phyloP scores from a whole-genome alignment of 2,797 vertebrate species.

The Betta splendens region DNA sequence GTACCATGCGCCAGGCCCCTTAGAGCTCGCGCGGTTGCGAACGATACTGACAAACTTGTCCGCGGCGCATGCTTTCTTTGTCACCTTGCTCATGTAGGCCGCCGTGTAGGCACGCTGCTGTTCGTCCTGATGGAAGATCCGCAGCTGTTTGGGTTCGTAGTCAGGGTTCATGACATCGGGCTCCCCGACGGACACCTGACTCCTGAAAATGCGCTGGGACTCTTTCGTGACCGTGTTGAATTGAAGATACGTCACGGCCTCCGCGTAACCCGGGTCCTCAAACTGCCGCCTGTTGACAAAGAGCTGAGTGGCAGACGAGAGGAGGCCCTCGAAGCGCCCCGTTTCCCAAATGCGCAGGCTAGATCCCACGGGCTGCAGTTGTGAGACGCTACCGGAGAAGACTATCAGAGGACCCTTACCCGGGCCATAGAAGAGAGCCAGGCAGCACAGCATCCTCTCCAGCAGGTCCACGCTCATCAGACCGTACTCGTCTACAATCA shows the following conservation, averaged over 20 bases:
- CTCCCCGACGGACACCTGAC: background rate
- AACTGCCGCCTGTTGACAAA: conserved; percentile 35
- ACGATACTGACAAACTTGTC: background rate
- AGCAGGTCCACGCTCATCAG: background rate
- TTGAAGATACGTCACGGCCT: conserved; percentile 26
- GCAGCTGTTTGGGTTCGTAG: background rate
- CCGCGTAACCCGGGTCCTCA: conserved; percentile 16
- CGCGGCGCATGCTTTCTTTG: fast-evolving
- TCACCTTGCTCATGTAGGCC: background rate
- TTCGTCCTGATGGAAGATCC: conserved; percentile 21
- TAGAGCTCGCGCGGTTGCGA: fast-evolving
- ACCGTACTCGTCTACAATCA: conserved; percentile 31
- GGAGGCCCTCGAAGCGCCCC: background rate
- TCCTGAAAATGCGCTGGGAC: conserved; percentile 4
- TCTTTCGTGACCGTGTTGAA: conserved; percentile 23
- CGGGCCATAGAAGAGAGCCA: conserved; percentile 20
- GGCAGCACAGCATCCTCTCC: background rate
- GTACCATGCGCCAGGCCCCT: background rate
- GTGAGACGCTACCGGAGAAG: conserved; percentile 16
- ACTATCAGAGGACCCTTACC: conserved; percentile 12
- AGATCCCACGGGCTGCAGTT: conserved; percentile 14
- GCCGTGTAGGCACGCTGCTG: background rate
- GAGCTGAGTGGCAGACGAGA: conserved; percentile 2
- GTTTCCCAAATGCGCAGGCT: background rate
- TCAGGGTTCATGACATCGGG: background rate